These are phyloP conservation scores for Hanleya hanleyi DNA, from an alignment of 2,888 invertebrate genomes.

Conservation along the genomic window DNA sequence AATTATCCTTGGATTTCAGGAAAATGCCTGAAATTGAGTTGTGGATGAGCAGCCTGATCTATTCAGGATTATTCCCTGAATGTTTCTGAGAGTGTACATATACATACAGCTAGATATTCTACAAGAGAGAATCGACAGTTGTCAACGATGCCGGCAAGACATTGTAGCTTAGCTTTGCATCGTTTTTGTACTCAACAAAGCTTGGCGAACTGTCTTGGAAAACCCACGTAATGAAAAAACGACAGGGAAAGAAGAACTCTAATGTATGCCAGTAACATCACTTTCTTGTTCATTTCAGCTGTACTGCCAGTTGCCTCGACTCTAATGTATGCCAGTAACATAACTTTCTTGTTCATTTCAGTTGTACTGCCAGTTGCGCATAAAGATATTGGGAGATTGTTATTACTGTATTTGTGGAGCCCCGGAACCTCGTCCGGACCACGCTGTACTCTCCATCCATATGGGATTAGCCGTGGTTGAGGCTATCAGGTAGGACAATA, in stretches of 20 bases:
- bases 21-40: too few species aligned
- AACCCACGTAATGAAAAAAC: too few species aligned
- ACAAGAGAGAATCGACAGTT: too few species aligned
- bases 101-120: too few species aligned
- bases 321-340: neutral
- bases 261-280: neutral
- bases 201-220: too few species aligned
- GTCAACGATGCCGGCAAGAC: too few species aligned
- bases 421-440: slow-evolving; percentile 90
- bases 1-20: too few species aligned
- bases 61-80: too few species aligned
- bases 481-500: slow-evolving; percentile 91
- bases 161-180: too few species aligned
- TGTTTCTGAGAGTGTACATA: too few species aligned
- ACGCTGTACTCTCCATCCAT: slow-evolving; percentile 93
- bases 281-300: neutral
- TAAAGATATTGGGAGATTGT: slow-evolving; percentile 97
- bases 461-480: slow-evolving; percentile 98
- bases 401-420: slow-evolving; percentile 93
- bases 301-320: neutral
- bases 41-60: too few species aligned
- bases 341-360: slow-evolving; percentile 64
- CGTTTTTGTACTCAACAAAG: too few species aligned
- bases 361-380: slow-evolving; percentile 95
- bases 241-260: neutral